Conservation (phyloP, 1,140 invertebrate species). For the Platyscapa corneri region DNA sequence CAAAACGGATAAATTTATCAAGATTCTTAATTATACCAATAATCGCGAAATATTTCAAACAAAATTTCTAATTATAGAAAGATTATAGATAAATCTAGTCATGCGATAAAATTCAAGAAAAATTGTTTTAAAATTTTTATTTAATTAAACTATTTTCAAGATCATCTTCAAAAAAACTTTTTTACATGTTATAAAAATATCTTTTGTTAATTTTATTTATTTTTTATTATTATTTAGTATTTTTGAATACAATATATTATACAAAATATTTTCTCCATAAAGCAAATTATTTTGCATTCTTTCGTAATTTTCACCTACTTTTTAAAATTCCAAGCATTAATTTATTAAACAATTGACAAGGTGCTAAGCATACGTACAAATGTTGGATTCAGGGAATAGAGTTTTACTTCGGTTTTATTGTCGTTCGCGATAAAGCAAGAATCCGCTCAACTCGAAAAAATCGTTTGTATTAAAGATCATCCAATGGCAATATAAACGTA, state of each 20-base stretch:
- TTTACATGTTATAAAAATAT: no score
- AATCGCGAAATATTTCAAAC: no score
- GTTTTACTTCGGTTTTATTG: not conserved
- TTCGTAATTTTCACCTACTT: constrained; percentile 43
- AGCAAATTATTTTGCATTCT: constrained; percentile 2
- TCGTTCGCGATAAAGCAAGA: not conserved
- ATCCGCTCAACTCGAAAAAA: not conserved
- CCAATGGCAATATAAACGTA: not conserved
- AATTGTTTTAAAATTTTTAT: no score
- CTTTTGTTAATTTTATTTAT: no score
- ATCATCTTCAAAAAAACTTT: no score
- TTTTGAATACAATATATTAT: not conserved
- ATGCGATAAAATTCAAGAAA: no score
- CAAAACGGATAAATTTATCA: no score
- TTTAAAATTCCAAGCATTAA: constrained; percentile 50
- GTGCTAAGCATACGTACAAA: constrained; percentile 60
- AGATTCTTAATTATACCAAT: no score
- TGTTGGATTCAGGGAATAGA: constrained; percentile 64
- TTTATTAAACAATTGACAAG: constrained; percentile 38
- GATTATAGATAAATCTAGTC: no score
- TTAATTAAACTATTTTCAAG: no score
- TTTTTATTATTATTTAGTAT: no score
- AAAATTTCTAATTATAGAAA: no score
- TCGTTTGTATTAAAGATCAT: not conserved
- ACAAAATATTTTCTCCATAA: not conserved